Percentiles rank a stretch among this genome's conserved stretches.
Evolutionary conservation across 2,888 invertebrate genomes (phyloP).

Genomic region (Xanthia togata): DNA sequence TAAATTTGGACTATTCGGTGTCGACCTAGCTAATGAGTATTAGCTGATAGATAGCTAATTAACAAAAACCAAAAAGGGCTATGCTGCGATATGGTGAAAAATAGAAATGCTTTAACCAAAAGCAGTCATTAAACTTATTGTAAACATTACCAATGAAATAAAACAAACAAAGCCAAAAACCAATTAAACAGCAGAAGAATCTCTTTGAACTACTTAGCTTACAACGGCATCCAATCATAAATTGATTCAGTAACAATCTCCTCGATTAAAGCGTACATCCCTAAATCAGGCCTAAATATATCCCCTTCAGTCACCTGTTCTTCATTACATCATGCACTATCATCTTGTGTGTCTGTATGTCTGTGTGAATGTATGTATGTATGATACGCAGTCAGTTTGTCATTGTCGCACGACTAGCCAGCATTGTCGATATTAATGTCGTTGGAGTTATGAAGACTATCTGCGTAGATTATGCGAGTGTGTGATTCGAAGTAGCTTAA

Average conservation of each 20-base stretch:
- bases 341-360: slow-evolving; percentile 22
- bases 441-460: slow-evolving; percentile 46
- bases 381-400: slow-evolving; percentile 44
- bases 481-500: neutral
- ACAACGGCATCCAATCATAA: slow-evolving; percentile 36
- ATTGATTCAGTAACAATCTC: slow-evolving; percentile 29
- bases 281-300: slow-evolving; percentile 60
- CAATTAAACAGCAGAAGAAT: slow-evolving; percentile 8
- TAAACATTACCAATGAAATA: neutral
- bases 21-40: no score
- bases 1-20: no score
- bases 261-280: slow-evolving; percentile 38
- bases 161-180: neutral
- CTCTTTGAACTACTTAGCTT: slow-evolving; percentile 2
- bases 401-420: slow-evolving; percentile 54
- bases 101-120: neutral
- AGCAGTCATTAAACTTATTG: fast-evolving
- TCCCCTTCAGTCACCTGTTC: slow-evolving; percentile 55
- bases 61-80: neutral
- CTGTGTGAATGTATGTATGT: slow-evolving; percentile 30
- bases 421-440: slow-evolving; percentile 62
- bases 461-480: neutral
- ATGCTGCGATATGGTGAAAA: neutral
- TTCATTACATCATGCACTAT: slow-evolving; percentile 50
- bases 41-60: neutral